Evolutionary conservation across 2,113 vertebrate genomes (phyloP), one percentile per base, ranked within the genome.

Genomic region (Aphelocoma coerulescens): DNA sequence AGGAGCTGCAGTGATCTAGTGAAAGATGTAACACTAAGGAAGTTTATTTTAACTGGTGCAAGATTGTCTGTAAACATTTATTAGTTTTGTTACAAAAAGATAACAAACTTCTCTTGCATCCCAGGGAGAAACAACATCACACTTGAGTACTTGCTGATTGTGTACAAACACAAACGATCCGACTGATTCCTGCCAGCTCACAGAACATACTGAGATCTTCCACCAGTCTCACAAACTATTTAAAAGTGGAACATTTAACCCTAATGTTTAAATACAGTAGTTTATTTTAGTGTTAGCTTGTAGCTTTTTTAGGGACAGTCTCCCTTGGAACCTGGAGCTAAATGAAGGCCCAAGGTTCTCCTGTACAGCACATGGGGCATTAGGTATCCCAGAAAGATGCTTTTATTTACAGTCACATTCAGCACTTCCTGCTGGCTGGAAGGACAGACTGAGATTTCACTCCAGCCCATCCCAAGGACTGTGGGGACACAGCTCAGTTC

Each of bases 31-130:
- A 67, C 4, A 18, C 30, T 63, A 71, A 81, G 21, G 35, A 19
- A 44, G 83, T 96, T 95, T 92, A 95, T 92, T 93, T 92, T 87
- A 93, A 68, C 88, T 88, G 80, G 79, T 88, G 55, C 44, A 68
- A 93, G 35, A 61, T 91, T 88, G 78, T 71, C 75, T 88, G 78
- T 90, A 95, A 96, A 94, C 17, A 51, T 77, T 77, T 65, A 67
- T 63, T 59, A 58, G 59, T 51, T 94, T 91, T 84, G 67, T 37
- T 94, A 77, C 67, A 75, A 67, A 95, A 88, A 44, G 19, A 48
- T 93, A 96, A 86, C 88, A 91, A 94, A 75, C 44, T 78, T 91
- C 55, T 57, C 61, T 48, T 93, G 68, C 65, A 72, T 81, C 61
- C 59, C 30, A 48, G 80, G 52, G 27, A 94, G 55, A 85, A 95